Percentiles rank a stretch among this genome's conserved stretches.
phyloP scores from a whole-genome alignment of 2,797 vertebrate genomes.

The Pangasius krempfi region DNA sequence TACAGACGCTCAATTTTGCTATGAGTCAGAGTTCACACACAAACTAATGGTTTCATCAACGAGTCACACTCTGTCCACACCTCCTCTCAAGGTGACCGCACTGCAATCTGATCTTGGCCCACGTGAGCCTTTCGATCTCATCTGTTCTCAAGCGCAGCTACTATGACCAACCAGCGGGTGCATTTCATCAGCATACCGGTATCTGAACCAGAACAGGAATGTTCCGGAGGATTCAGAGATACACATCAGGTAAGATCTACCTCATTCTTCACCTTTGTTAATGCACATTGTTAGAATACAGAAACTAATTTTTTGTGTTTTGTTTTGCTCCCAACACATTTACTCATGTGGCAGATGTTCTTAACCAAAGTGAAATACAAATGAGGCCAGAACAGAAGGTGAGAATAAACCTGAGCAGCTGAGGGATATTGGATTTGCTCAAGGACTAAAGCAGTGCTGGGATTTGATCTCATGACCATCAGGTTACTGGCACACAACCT shows the following conservation, averaged over 20 bases:
- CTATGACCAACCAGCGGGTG: background rate
- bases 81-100: conserved; percentile 27
- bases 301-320: background rate
- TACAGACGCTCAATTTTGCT: background rate
- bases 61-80: conserved; percentile 15
- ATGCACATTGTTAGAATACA: no score
- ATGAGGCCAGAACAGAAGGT: background rate
- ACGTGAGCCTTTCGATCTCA: conserved; percentile 1
- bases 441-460: background rate
- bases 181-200: background rate
- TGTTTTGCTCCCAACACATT: background rate
- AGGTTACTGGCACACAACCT: background rate
- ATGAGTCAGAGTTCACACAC: conserved; percentile 18
- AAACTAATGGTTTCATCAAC: conserved; percentile 22
- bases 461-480: background rate
- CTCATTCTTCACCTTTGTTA: background rate
- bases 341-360: conserved; percentile 1
- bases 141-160: conserved; percentile 2
- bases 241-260: background rate
- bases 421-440: background rate
- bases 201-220: background rate
- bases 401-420: background rate
- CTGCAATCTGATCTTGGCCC: conserved; percentile 29
- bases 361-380: conserved; percentile 9
- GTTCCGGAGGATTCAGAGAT: background rate